Base-by-base conservation (phyloP, 2,888 invertebrate species). In the Plusia festucae region DNA sequence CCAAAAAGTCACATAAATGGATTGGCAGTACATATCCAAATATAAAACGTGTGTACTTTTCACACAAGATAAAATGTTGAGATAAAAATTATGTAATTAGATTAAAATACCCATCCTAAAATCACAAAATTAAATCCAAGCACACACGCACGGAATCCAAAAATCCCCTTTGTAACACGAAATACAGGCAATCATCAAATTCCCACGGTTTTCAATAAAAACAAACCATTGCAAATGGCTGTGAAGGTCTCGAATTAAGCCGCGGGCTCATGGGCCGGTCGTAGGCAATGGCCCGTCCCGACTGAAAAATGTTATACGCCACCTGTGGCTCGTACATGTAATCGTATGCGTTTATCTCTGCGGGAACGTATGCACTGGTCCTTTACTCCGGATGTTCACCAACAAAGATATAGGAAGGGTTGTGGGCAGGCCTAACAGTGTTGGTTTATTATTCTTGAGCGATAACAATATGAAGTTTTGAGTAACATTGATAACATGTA, bases 281-380 rank as follows among this genome's bases (percentile, higher is more conserved):
- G 83, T 80, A 59, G 76, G 82, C 87, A 83, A 84, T 87, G 88
- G 87, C 85, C 89, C 88, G 88, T 83, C 85, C 87, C 85, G 84
- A 81, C 87, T 92, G 94, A 95, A 95, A 95, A 95, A 95, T 95
- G 94, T 94, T 92, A 94, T 94, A 82, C 91, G 90, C 95, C 95
- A 95, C 95, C 95, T 95, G 95, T 95, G 89, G 95, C 89, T 84
- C 90, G 85, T 78, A 85, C 83, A 84, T 86, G 91, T 93, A 92
- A 94, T 93, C 93, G 94, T 93, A 94, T 95, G 95, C 94, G 92
- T 92, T 93, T 93, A 94, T 94, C 94, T 91, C 87, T 87, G 83
- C 84, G 88, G 86, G 85, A 84, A 84, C 87, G 88, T 88, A 89
- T 93, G 92, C 92, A 91, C 83, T 84, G 85, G 79, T 77, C 83